A percentile compares a stretch with the other conserved stretches of the same genome.
Evolutionary conservation across 2,113 vertebrate genomes (phyloP).

Genomic region (Xenotilapia flavipinnis): DNA sequence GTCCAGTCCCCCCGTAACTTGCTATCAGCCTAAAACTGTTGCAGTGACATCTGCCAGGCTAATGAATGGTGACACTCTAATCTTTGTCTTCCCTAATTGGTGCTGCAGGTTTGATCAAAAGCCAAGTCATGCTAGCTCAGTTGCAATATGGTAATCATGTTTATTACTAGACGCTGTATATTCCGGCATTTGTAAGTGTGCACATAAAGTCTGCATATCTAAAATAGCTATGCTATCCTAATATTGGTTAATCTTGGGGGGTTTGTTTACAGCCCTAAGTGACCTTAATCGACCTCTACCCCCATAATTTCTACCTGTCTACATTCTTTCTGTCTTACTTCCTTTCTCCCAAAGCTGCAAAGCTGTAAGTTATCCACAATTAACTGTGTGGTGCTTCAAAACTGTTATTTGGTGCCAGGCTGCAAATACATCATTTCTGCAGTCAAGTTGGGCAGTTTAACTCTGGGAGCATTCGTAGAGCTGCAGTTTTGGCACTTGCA

Average conservation of each 20-base stretch:
- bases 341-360: not conserved
- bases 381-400: not conserved
- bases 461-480: not conserved
- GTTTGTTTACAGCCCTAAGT: constrained; percentile 57
- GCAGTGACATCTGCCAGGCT: constrained; percentile 36
- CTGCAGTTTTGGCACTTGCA: not conserved
- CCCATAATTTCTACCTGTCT: constrained; percentile 1
- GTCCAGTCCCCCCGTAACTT: not conserved
- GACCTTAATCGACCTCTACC: constrained; percentile 44
- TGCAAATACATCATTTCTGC: not conserved
- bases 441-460: not conserved
- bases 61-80: constrained; percentile 62
- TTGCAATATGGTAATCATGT: constrained; percentile 24
- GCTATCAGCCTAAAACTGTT: constrained; percentile 5
- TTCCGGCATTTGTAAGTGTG: not conserved
- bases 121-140: constrained; percentile 17
- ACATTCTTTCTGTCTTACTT: not conserved
- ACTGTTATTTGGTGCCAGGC: not conserved
- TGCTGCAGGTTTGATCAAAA: constrained; percentile 63
- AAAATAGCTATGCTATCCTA: not conserved
- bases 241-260: not conserved
- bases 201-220: not conserved
- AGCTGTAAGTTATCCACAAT: not conserved
- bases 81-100: constrained; percentile 62
- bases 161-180: constrained; percentile 1